Evolutionary conservation across 2,113 vertebrate genomes (phyloP), one percentile per base, ranked within the genome.

Genomic region (Pedetes capensis): DNA sequence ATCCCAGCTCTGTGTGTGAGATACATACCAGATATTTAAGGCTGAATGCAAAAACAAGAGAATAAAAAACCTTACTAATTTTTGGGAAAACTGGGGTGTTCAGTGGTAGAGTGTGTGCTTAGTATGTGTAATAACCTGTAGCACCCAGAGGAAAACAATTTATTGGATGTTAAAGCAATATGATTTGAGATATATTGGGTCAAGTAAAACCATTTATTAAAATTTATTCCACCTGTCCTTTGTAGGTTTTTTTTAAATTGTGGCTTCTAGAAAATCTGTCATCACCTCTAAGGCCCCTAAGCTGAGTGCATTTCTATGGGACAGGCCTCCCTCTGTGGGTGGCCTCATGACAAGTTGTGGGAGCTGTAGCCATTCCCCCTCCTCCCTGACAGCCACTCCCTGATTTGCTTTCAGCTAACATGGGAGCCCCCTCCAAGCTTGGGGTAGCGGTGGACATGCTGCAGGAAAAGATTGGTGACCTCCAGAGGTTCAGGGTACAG

Each of bases 401-500:
- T 53, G 47, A 47, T 95, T 91, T 64, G 32, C 66, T 96, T 97
- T 80, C 95, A 98, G 97, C 64, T 0, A 34, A 84, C 7, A 2
- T 0, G 51, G 63, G 51, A 66, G 34, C 14, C 13, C 16, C 25
- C 34, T 85, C 22, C 49, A 96, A 0, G 0, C 20, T 61, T 20
- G 83, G 78, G 5, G 34, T 9, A 0, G 0, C 76, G 0, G 14
- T 95, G 91, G 82, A 95, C 11, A 16, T 59, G 5, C 27, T 97
- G 82, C 86, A 83, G 29, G 79, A 86, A 0, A 69, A 97, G 71
- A 22, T 95, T 14, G 69, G 47, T 34, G 72, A 29, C 29, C 82
- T 96, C n/a, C 80, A 97, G 87, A 90, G 82, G 44, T 81, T 94
- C 79, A 95, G 79, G 86, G 63, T 96, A 4, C 75, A 95, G 97